Base-by-base conservation (phyloP, 1,140 invertebrate genomes). In the Aphelinus certus region DNA sequence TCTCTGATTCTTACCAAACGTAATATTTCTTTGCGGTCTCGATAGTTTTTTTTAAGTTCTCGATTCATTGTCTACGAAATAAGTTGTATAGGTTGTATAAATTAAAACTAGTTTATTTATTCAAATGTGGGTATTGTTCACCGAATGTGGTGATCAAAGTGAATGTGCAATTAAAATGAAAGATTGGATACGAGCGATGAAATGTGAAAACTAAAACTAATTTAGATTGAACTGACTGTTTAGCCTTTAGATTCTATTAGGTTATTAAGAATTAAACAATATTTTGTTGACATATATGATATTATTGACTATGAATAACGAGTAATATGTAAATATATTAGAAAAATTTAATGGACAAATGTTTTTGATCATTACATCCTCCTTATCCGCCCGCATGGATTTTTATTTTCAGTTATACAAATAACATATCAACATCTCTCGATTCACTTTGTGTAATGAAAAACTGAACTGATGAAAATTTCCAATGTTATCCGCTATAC, bases 171-270 rank as follows among this genome's bases (percentile, higher is more conserved):
- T 43, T 55, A 5, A 64, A 63, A 47, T 57, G 9, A 76, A 53
- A 60, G 56, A 61, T 51, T 66, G 5, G 46, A n/a, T 46, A 63
- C 26, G 46, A 64, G 73, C 63, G 45, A 71, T 63, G 70, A 53
- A 62, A 66, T 49, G 61, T 64, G 63, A 75, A 57, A 61, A 79
- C 51, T 71, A 61, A 77, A 79, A 71, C 42, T 62, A 66, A 76
- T 78, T 81, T 81, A 81, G 79, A 79, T 79, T 73, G 77, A 80
- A 77, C 76, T 82, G 81, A 82, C 81, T 82, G 81, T 82, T 82
- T 82, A 82, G 79, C 74, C 80, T 79, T 76, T 82, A 82, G 81
- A 82, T 82, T 82, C 79, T 82, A 81, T 82, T 82, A 82, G 80
- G 67, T 73, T 64, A 78, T 58, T 62, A 79, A 82, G 47, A 75